Evolutionary conservation across 2,797 vertebrate genomes (phyloP), one percentile per base, ranked within the genome.

Genomic region (Chlorospingus semifuscus): DNA sequence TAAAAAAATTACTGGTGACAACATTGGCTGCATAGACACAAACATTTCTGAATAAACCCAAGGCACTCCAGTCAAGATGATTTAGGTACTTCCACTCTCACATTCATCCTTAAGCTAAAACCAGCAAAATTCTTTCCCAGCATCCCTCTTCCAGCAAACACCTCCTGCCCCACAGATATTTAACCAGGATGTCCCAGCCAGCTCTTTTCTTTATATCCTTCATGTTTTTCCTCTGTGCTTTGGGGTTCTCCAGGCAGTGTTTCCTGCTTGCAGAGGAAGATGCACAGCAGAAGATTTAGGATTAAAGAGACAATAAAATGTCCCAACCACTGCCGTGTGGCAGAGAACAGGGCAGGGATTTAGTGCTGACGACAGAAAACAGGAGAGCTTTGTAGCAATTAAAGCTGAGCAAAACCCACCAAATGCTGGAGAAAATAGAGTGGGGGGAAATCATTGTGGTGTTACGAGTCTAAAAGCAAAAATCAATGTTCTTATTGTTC

Each of bases 401-500:
- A 75, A 80, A 91, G 77, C 78, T 64, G 60, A 69, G 39, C 85
- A 66, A 82, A 95, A 12, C 66, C 63, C 79, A 77, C 42, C 50
- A 42, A 89, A 79, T 8, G 30, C 47, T 77, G 36, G 11, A 42
- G 49, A 89, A 93, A 95, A 75, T 81, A 66, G 29, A 39, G 37
- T 4, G 26, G 11, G 17, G 4, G 5, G 1, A 21, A 89, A 82
- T 66, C 72, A 30, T 1, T 64, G 56, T 4, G 2, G 46, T 61
- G 30, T 74, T 52, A 46, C 0, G 0, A 74, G 65, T 65, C 55
- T 83, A 47, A 83, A 75, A 57, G 2, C 41, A 74, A 15, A 52
- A 89, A 94, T 94, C 83, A 74, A 78, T 92, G 65, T 89, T 90
- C 37, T 76, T 55, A 74, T 61, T 86, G 80, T 81, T 95, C 63